Conservation (phyloP, 2,888 invertebrate genomes). For the Ormyrus nitidulus region DNA sequence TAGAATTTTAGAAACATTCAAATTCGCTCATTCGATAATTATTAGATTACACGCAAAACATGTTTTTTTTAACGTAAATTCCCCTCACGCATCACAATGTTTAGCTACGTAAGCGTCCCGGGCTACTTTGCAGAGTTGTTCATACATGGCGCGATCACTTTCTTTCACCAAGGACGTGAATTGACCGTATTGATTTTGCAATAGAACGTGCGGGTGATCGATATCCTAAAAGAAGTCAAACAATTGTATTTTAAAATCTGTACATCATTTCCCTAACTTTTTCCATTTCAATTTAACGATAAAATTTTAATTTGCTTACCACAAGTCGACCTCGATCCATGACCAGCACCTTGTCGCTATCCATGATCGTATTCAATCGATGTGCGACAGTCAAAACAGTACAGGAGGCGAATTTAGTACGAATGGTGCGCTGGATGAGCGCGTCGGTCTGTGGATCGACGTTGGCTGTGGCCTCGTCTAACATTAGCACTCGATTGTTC, state of each 20-base stretch:
- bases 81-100: conserved; percentile 53
- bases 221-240: conserved; percentile 63
- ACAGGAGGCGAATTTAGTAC: conserved; percentile 77
- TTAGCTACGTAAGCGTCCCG: conserved; percentile 73
- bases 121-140: conserved; percentile 76
- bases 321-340: conserved; percentile 77
- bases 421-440: conserved; percentile 78
- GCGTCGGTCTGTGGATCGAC: conserved; percentile 88
- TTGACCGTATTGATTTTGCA: conserved; percentile 77
- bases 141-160: conserved; percentile 79
- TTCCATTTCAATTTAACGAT: background rate
- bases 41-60: too few relatives aligned
- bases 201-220: conserved; percentile 58
- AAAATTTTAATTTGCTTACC: conserved; percentile 63
- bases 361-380: conserved; percentile 81
- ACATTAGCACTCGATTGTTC: conserved; percentile 84
- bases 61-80: too few relatives aligned
- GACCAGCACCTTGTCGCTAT: conserved; percentile 79
- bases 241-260: too few relatives aligned
- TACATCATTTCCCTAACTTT: too few relatives aligned
- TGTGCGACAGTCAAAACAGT: conserved; percentile 81
- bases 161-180: conserved; percentile 79
- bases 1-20: too few relatives aligned
- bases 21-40: too few relatives aligned
- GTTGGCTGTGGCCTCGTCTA: conserved; percentile 97